phyloP scores from a whole-genome alignment of 2,888 invertebrate species.

The Parascotia fuliginaria region DNA sequence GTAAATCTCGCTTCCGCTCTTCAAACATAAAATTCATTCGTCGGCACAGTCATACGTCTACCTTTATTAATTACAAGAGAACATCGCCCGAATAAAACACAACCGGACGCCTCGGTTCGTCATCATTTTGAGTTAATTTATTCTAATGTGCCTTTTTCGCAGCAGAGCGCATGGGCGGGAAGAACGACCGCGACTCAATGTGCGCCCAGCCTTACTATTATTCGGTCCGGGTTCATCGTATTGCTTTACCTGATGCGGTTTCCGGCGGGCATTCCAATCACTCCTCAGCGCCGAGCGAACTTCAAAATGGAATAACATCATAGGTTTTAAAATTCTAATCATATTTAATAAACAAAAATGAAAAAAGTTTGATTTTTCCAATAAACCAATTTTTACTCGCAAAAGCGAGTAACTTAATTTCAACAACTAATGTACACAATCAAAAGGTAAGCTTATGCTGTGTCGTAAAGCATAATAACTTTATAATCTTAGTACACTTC shows the following conservation, averaged over 20 bases:
- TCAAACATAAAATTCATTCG: conserved; percentile 47
- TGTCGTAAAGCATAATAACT: conserved; percentile 53
- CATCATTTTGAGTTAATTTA: conserved; percentile 60
- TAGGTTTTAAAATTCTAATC: conserved; percentile 23
- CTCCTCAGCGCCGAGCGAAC: conserved; percentile 39
- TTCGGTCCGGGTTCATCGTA: conserved; percentile 52
- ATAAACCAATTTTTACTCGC: neutral
- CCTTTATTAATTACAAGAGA: conserved; percentile 54
- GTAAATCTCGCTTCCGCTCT: conserved; percentile 51
- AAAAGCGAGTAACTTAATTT: conserved; percentile 38
- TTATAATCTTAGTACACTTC: conserved; percentile 54
- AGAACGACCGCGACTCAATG: conserved; percentile 38
- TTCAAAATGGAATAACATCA: conserved; percentile 36
- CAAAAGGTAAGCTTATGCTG: conserved; percentile 35
- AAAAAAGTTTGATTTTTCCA: conserved; percentile 4
- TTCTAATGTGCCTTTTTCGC: conserved; percentile 64
- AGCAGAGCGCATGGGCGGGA: conserved; percentile 43
- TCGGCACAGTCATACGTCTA: conserved; percentile 34
- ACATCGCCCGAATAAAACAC: conserved; percentile 56
- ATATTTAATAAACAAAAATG: conserved; percentile 10
- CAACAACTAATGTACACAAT: conserved; percentile 49
- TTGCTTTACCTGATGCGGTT: conserved; percentile 73
- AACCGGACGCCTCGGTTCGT: conserved; percentile 58
- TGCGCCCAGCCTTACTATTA: conserved; percentile 38
- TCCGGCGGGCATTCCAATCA: conserved; percentile 73